These are phyloP conservation scores for Lathamus discolor DNA, from an alignment of 2,113 vertebrate species.

Conservation along the genomic window DNA sequence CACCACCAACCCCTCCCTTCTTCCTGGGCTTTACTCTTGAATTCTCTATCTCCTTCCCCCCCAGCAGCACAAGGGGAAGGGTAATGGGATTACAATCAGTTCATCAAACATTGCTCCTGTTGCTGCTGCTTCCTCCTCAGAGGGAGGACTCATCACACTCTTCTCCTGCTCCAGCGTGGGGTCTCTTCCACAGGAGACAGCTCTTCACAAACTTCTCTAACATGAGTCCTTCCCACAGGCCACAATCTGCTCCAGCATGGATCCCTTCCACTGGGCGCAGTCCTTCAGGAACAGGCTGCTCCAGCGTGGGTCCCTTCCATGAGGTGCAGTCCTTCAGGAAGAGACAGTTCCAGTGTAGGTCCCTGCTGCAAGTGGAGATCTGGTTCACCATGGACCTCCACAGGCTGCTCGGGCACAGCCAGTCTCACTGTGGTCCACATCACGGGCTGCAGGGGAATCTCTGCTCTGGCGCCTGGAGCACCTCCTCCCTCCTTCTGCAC, in stretches of 20 bases:
- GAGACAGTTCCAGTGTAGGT: background rate
- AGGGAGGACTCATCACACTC: background rate
- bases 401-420: background rate
- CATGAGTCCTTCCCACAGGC: background rate
- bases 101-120: background rate
- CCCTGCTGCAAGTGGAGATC: too few species aligned
- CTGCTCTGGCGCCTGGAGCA: background rate
- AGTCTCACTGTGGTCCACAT: background rate
- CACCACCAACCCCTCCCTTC: background rate
- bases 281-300: background rate
- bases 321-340: background rate
- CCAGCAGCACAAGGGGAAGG: background rate
- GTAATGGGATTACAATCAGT: background rate
- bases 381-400: background rate
- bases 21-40: background rate
- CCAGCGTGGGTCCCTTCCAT: rapidly evolving
- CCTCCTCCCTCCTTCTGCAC: background rate
- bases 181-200: background rate
- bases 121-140: background rate
- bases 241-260: background rate
- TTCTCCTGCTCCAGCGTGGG: background rate
- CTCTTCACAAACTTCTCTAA: background rate
- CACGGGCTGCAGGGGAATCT: background rate
- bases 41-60: background rate
- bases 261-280: background rate